Percentiles rank a stretch among this genome's conserved stretches.
Conservation (phyloP, 1,140 invertebrate species). For the Hypothenemus hampei region DNA sequence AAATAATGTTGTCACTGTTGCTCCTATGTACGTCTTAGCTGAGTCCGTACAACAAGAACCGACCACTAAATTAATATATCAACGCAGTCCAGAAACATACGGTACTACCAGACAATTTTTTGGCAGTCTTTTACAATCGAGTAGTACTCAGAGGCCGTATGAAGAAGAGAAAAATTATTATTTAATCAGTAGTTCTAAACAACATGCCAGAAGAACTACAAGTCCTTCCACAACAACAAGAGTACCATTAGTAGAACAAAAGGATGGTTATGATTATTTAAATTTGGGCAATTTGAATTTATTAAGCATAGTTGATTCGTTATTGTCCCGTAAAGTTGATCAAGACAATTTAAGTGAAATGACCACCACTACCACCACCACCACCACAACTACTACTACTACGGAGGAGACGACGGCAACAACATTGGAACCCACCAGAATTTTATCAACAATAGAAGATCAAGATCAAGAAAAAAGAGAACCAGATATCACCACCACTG, state of each 20-base stretch:
- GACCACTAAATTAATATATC: slow-evolving; percentile 13
- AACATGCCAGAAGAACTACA: neutral
- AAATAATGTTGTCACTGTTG: slow-evolving; percentile 21
- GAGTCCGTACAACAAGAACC: slow-evolving; percentile 26
- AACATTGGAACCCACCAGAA: neutral
- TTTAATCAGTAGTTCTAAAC: slow-evolving; percentile 16
- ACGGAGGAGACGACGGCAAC: neutral
- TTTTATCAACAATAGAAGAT: too few relatives aligned
- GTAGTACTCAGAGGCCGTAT: slow-evolving; percentile 21
- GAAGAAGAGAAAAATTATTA: slow-evolving; percentile 2
- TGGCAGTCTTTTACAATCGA: slow-evolving; percentile 26
- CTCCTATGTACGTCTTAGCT: slow-evolving; percentile 31
- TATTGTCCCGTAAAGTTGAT: slow-evolving; percentile 21
- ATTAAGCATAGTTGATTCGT: slow-evolving; percentile 31
- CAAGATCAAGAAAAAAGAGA: too few relatives aligned
- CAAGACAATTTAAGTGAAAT: neutral
- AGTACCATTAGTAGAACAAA: slow-evolving; percentile 5
- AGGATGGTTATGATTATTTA: slow-evolving; percentile 13
- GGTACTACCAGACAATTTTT: slow-evolving; percentile 40
- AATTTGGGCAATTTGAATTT: slow-evolving; percentile 23
- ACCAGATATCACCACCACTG: too few relatives aligned
- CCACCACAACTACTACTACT: neutral
- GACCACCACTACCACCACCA: neutral
- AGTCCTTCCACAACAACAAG: neutral
- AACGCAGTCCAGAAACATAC: slow-evolving; percentile 27